Evolutionary conservation across 1,140 invertebrate genomes (phyloP).

Genomic region (Bombus waltoni): DNA sequence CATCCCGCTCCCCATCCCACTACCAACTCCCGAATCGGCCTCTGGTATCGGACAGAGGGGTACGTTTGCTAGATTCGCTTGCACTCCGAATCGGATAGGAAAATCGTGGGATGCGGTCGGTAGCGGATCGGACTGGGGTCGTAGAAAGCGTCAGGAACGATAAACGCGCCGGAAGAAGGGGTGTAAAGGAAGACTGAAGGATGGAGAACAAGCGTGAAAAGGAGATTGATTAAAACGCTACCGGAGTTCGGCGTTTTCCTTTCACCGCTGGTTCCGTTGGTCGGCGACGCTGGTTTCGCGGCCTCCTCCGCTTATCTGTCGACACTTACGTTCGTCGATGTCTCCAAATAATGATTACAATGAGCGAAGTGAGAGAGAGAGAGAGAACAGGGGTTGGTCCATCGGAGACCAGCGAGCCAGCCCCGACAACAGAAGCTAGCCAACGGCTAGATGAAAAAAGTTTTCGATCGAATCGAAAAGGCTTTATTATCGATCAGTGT

Average conservation of each 20-base stretch:
- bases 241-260: conserved; percentile 65
- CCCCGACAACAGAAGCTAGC: not conserved
- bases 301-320: conserved; percentile 67
- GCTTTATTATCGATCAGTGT: conserved; percentile 50
- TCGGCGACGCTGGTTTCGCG: conserved; percentile 29
- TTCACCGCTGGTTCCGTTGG: conserved; percentile 65
- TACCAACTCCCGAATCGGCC: not conserved
- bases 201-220: conserved; percentile 27
- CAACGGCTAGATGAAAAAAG: conserved; percentile 69
- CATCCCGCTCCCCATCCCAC: not conserved
- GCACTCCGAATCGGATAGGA: conserved; percentile 10
- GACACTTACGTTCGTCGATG: conserved; percentile 65
- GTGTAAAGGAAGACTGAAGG: not conserved
- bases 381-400: not conserved
- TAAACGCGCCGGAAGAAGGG: not conserved
- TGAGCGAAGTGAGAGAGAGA: not conserved
- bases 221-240: conserved; percentile 70
- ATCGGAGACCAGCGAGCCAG: not conserved
- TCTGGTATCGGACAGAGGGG: not conserved
- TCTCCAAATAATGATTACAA: conserved; percentile 62
- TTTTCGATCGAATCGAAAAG: conserved; percentile 64
- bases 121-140: not conserved
- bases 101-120: conserved; percentile 17
- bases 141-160: not conserved
- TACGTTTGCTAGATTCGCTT: conserved; percentile 24